These are phyloP conservation scores for Drosophila fuyamai DNA, from an alignment of 1,140 invertebrate genomes.

Conservation along the genomic window DNA sequence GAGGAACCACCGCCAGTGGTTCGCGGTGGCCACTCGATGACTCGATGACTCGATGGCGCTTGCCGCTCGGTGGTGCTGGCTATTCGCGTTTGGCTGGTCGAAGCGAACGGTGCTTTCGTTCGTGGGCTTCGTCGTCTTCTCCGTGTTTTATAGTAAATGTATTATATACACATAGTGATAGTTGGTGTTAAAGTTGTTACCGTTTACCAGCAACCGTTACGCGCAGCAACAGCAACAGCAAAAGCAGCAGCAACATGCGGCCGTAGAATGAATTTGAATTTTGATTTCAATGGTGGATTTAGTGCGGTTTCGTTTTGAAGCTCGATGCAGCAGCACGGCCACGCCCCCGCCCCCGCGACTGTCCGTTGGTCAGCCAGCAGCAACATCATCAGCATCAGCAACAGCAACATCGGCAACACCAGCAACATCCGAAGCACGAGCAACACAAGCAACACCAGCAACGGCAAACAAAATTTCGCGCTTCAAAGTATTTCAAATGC, in stretches of 20 bases:
- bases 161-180: constrained; percentile 16
- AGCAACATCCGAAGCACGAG: background rate
- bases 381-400: background rate
- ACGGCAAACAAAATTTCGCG: constrained; percentile 69
- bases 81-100: constrained; percentile 77
- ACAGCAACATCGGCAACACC: background rate
- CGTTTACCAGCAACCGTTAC: constrained; percentile 58
- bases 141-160: constrained; percentile 3
- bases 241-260: constrained; percentile 49
- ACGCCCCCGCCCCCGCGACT: constrained; percentile 44
- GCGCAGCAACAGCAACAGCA: constrained; percentile 18
- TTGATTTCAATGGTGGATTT: constrained; percentile 41
- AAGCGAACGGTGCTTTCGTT: constrained; percentile 78
- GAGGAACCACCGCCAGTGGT: constrained; percentile 5
- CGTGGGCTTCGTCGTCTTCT: constrained; percentile 9
- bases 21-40: constrained; percentile 41
- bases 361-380: constrained; percentile 10
- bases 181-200: constrained; percentile 51
- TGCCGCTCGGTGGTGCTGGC: constrained; percentile 40
- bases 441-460: background rate
- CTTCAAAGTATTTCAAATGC: constrained; percentile 79
- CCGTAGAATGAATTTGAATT: constrained; percentile 64
- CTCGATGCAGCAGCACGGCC: constrained; percentile 51
- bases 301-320: constrained; percentile 35
- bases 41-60: constrained; percentile 28